Conservation (phyloP, 2,797 vertebrate genomes). For the Cheirogaleus major region DNA sequence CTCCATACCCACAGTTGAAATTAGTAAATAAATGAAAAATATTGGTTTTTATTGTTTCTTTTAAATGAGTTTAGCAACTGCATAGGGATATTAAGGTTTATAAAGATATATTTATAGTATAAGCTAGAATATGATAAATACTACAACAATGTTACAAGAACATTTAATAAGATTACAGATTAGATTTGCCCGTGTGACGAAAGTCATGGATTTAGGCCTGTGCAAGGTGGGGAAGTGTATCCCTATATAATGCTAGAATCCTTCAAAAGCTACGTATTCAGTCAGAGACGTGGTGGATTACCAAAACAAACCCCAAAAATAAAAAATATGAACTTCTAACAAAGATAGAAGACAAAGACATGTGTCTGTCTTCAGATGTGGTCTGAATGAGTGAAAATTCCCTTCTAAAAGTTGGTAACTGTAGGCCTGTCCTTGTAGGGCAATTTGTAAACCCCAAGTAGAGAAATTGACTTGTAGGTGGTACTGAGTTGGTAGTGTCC, state of each 20-base stretch:
- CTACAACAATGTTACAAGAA: background rate
- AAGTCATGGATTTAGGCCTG: background rate
- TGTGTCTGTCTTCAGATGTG: background rate
- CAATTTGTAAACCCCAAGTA: background rate
- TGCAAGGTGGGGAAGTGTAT: background rate
- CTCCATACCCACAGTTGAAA: background rate
- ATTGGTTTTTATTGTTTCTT: slow-evolving; percentile 12
- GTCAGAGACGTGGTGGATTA: background rate
- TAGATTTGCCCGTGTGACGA: background rate
- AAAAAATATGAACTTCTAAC: background rate
- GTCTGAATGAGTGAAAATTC: background rate
- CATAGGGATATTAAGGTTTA: background rate
- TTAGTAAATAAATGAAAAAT: background rate
- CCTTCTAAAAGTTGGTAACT: background rate
- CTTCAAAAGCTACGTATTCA: background rate
- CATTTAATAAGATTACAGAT: background rate
- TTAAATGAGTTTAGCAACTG: background rate
- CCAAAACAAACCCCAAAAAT: background rate
- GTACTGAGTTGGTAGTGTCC: background rate
- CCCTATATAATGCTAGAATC: background rate
- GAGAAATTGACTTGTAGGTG: background rate
- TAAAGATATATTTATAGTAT: background rate
- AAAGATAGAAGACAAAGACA: slow-evolving; percentile 1
- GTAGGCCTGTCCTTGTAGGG: background rate
- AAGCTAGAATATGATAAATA: background rate